Base-by-base conservation (phyloP, 2,797 vertebrate species). In the Crax fasciolata region DNA sequence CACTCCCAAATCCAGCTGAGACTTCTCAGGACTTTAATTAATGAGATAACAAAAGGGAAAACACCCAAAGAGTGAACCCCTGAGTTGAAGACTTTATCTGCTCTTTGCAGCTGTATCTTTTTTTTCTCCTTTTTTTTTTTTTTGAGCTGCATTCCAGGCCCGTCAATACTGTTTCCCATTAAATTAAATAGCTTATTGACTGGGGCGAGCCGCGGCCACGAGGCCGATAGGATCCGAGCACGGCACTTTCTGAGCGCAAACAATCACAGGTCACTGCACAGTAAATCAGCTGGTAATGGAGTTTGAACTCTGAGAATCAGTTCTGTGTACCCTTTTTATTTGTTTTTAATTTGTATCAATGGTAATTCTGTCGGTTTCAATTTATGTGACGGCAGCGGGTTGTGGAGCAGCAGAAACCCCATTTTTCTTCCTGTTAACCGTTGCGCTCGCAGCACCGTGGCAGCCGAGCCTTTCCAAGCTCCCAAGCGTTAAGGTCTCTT, bases 181-280 rank as follows among this genome's bases (percentile, higher is more conserved):
- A 99, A 99, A 99, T 99, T 99, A 99, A 99, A 99, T 99, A 98
- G 98, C 98, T 99, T 99, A 99, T 99, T 99, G 99, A 99, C 98
- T 98, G 98, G 98, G 96, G 98, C 90, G 98, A 98, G 98, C 97
- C 95, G 94, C 95, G 92, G 98, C 98, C 98, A 98, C 97, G 92
- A 97, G 98, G 98, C 97, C 97, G 97, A 97, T 94, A 91, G 98
- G 98, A 98, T 98, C 98, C 97, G 52, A 93, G 66, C 96, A 82
- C 97, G 76, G 97, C 90, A 71, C 98, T 97, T 98, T 92, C 89
- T 95, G 98, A 96, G 98, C 96, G 98, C 94, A 84, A 97, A 97
- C 98, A 95, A 95, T 97, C 97, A 98, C 95, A 98, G 99, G 98
- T 99, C 99, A 99, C 94, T 73, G 98, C 98, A 96, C 98, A 97